Evolutionary conservation across 2,113 vertebrate genomes (phyloP).

Genomic region (Marmota monax): DNA sequence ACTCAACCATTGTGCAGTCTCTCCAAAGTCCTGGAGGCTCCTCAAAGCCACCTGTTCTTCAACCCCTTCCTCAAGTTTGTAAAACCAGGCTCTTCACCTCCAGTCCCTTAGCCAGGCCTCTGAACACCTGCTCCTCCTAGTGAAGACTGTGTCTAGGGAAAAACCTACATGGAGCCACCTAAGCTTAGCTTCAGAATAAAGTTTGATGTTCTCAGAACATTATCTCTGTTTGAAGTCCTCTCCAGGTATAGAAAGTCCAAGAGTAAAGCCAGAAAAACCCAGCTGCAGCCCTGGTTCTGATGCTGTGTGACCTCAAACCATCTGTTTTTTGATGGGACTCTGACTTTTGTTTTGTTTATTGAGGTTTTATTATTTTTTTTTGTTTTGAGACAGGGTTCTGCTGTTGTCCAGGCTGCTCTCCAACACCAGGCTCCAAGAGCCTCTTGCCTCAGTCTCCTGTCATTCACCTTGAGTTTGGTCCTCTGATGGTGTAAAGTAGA

Average conservation of each 20-base stretch:
- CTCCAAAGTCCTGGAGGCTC: neutral
- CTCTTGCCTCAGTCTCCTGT: neutral
- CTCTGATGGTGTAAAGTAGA: neutral
- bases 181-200: neutral
- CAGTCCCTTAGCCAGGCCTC: neutral
- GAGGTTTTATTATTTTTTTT: neutral
- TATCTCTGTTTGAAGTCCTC: neutral
- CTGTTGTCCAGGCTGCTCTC: neutral
- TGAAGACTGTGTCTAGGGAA: neutral
- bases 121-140: neutral
- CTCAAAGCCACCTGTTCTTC: neutral
- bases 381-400: neutral
- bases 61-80: neutral
- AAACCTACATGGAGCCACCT: neutral
- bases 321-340: neutral
- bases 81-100: neutral
- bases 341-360: neutral
- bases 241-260: neutral
- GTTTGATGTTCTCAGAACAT: neutral
- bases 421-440: neutral
- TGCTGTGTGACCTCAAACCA: neutral
- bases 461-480: neutral
- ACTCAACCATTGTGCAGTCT: neutral
- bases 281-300: neutral
- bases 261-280: neutral